These are phyloP conservation scores for Rugalucina vietnamica DNA, from an alignment of 2,888 invertebrate species.

Conservation along the genomic window DNA sequence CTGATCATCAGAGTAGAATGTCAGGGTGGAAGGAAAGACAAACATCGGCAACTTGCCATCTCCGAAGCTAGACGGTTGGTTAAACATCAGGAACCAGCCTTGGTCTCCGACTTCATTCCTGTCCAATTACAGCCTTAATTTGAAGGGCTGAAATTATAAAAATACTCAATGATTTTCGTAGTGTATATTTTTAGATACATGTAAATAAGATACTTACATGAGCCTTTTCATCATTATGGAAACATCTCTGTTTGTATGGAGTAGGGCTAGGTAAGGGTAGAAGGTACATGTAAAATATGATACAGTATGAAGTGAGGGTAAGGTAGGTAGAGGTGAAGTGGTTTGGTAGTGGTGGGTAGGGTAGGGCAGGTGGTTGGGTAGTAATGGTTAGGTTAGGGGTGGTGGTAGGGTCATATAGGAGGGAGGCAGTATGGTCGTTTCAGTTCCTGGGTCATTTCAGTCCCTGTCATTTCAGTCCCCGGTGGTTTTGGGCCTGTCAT, in stretches of 20 bases:
- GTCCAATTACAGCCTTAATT: neutral
- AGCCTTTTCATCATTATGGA: neutral
- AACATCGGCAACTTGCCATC: constrained; percentile 89
- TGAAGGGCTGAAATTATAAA: neutral
- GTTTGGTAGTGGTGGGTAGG: too few relatives aligned
- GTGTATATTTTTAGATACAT: too few relatives aligned
- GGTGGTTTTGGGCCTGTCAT: too few relatives aligned
- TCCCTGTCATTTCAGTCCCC: too few relatives aligned
- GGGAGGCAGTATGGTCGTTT: too few relatives aligned
- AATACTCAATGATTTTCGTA: neutral
- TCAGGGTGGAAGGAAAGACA: constrained; percentile 91
- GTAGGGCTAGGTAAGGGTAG: neutral
- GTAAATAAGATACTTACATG: neutral
- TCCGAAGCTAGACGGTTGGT: constrained; percentile 57
- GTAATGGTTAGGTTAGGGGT: too few relatives aligned
- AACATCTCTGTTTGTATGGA: neutral
- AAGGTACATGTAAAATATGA: neutral
- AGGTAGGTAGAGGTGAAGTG: too few relatives aligned
- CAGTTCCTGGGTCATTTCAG: too few relatives aligned
- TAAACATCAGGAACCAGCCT: constrained; percentile 56
- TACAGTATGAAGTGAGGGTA: neutral
- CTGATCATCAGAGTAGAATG: constrained; percentile 91
- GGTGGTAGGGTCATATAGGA: too few relatives aligned
- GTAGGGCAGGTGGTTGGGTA: too few relatives aligned
- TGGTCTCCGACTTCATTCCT: constrained; percentile 59